phyloP scores from a whole-genome alignment of 1,140 invertebrate genomes.

The Neodiprion pinetum region DNA sequence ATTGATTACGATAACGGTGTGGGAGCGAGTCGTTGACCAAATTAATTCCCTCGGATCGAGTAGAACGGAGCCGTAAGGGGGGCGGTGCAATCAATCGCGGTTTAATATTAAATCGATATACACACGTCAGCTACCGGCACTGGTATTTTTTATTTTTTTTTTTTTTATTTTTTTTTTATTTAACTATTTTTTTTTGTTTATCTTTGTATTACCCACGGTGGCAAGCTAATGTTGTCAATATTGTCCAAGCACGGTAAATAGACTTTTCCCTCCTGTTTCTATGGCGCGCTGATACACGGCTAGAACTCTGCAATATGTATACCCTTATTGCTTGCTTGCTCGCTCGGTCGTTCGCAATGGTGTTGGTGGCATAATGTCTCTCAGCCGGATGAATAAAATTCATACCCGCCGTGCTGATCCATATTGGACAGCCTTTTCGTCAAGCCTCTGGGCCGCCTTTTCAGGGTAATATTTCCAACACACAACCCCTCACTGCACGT shows the following conservation, averaged over 20 bases:
- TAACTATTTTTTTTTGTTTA: not conserved
- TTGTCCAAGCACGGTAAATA: not conserved
- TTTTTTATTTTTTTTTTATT: not conserved
- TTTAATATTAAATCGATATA: not conserved
- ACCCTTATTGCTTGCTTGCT: no score
- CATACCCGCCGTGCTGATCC: not conserved
- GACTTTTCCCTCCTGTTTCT: not conserved
- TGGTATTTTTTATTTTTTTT: no score
- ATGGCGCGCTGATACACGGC: not conserved
- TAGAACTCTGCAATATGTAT: not conserved
- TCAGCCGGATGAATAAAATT: not conserved
- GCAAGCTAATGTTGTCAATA: constrained; percentile 3
- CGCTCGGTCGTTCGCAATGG: no score
- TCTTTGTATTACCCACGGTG: not conserved
- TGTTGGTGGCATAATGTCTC: no score
- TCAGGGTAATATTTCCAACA: no score
- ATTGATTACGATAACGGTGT: not conserved
- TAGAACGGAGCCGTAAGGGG: not conserved
- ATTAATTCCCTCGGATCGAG: not conserved
- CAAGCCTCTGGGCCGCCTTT: no score
- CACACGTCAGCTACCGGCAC: not conserved
- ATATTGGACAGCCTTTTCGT: not conserved
- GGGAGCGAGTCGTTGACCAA: not conserved
- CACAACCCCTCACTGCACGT: no score
- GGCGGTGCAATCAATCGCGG: not conserved